Percentiles rank a stretch among this genome's conserved stretches.
Evolutionary conservation across 1,140 invertebrate species (phyloP).

Genomic region (Pachypsylla venusta): DNA sequence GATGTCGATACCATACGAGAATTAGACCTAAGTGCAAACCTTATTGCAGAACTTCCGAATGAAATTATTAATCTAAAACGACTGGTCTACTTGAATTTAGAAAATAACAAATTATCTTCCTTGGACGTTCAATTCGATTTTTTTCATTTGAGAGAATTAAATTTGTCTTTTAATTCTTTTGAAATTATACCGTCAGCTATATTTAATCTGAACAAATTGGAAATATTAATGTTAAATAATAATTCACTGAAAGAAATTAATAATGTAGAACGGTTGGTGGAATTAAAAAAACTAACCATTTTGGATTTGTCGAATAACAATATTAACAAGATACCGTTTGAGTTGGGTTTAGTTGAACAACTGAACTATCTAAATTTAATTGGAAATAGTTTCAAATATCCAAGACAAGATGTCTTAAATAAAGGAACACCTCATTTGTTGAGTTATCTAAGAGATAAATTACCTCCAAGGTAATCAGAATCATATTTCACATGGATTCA

Average conservation of each 20-base stretch:
- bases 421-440: background rate
- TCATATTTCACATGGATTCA: too few relatives aligned
- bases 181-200: background rate
- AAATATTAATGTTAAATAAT: slow-evolving; percentile 3
- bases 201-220: background rate
- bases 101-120: background rate
- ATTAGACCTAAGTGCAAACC: background rate
- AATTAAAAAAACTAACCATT: background rate
- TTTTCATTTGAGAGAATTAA: background rate
- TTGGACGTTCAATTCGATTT: background rate
- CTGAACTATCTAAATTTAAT: background rate
- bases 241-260: background rate
- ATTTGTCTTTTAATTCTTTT: background rate
- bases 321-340: background rate
- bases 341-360: background rate
- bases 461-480: too few relatives aligned
- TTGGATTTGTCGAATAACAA: background rate
- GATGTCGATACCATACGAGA: background rate
- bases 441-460: background rate
- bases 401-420: background rate
- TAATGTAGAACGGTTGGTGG: background rate
- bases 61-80: background rate
- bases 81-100: background rate
- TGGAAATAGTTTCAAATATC: background rate
- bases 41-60: background rate